A percentile compares a stretch with the other conserved stretches of the same genome.
These are phyloP conservation scores for Chondrosia reniformis DNA, from an alignment of 37 sponge, comb jelly and placozoan species.

Conservation along the genomic window DNA sequence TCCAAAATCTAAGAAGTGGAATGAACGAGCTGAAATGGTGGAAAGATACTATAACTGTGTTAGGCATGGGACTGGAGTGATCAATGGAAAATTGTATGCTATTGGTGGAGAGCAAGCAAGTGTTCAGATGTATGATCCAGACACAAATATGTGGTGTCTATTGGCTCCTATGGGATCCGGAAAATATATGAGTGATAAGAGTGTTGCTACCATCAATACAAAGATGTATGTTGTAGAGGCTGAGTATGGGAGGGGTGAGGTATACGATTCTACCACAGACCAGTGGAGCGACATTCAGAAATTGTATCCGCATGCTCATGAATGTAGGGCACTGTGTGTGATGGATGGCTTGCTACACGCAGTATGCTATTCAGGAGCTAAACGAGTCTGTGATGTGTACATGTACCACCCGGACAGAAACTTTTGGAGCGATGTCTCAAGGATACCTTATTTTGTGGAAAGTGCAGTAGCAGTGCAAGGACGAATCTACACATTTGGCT, in stretches of 20 bases:
- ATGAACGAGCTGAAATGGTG: slow-evolving; percentile 39
- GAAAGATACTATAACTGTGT: slow-evolving; percentile 82
- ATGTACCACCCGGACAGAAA: slow-evolving; percentile 68
- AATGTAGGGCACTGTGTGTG: slow-evolving; percentile 57
- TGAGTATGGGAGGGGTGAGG: slow-evolving; percentile 76
- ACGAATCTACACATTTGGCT: too few species aligned
- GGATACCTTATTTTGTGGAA: too few species aligned
- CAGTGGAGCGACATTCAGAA: slow-evolving; percentile 39
- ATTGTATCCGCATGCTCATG: slow-evolving; percentile 52
- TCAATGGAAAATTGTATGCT: slow-evolving; percentile 63
- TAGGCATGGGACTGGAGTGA: slow-evolving; percentile 50
- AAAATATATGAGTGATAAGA: slow-evolving; percentile 64
- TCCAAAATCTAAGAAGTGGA: slow-evolving; percentile 59
- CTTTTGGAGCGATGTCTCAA: slow-evolving; percentile 56
- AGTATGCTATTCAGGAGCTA: slow-evolving; percentile 69
- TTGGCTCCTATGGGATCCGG: slow-evolving; percentile 56
- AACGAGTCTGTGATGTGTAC: slow-evolving; percentile 55
- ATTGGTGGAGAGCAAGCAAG: slow-evolving; percentile 86
- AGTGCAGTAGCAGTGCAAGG: too few species aligned
- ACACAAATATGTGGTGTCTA: slow-evolving; percentile 48
- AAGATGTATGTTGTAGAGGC: slow-evolving; percentile 74
- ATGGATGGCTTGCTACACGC: slow-evolving; percentile 43
- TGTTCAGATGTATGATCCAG: slow-evolving; percentile 71
- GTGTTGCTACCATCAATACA: slow-evolving; percentile 30
- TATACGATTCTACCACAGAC: slow-evolving; percentile 55